Evolutionary conservation across 2,797 vertebrate genomes (phyloP).

Genomic region (Acropternis orthonyx): DNA sequence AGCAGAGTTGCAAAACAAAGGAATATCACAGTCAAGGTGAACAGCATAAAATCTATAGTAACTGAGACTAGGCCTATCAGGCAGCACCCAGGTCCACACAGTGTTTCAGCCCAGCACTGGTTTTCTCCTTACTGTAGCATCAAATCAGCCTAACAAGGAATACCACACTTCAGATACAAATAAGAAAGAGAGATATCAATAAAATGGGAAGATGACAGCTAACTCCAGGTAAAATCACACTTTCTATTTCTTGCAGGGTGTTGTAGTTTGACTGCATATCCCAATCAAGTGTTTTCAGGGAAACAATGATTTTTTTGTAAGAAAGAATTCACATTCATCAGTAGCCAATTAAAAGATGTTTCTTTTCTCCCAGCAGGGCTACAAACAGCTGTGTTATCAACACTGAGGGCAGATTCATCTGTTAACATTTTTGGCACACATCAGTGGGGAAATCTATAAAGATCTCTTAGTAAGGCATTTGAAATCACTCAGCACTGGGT

Average conservation of each 20-base stretch:
- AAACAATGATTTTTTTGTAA: not conserved
- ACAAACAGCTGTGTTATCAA: conserved; percentile 7
- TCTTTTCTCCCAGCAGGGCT: not conserved
- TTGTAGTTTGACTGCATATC: not conserved
- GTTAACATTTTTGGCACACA: not conserved
- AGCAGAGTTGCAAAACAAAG: not conserved
- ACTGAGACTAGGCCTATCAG: not conserved
- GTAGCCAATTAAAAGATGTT: not conserved
- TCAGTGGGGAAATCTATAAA: not conserved
- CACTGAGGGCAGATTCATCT: not conserved
- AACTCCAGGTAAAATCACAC: not conserved
- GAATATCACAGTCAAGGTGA: not conserved
- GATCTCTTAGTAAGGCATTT: conserved; percentile 32
- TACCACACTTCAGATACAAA: not conserved
- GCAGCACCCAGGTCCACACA: not conserved
- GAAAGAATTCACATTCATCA: not conserved
- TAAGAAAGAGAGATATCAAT: not conserved
- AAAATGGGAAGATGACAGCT: not conserved
- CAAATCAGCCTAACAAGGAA: not conserved
- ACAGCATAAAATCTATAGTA: not conserved
- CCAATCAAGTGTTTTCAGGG: not conserved
- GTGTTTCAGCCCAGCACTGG: fast-evolving
- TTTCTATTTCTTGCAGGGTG: not conserved
- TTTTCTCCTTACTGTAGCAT: not conserved
- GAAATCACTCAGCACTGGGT: not conserved